These are phyloP conservation scores for Sebastes goodei DNA, from an alignment of 2,797 vertebrate genomes.

Conservation along the genomic window DNA sequence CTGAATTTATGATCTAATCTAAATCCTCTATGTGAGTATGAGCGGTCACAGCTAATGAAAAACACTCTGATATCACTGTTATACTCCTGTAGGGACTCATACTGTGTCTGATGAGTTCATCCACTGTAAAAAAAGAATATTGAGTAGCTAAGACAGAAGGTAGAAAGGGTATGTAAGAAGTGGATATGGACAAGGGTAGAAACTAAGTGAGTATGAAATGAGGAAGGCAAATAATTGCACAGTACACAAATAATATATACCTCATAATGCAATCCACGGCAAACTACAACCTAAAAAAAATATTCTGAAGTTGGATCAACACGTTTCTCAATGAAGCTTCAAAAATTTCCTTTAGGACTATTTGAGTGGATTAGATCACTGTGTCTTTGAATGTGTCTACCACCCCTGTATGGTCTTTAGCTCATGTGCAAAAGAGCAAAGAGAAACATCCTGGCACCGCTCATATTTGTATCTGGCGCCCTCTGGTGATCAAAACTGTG, in stretches of 20 bases:
- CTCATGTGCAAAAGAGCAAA: neutral
- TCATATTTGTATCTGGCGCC: slow-evolving; percentile 43
- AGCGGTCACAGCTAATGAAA: neutral
- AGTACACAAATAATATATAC: neutral
- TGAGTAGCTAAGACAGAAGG: neutral
- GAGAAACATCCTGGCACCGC: neutral
- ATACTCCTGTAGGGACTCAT: neutral
- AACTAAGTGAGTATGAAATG: neutral
- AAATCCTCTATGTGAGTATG: neutral
- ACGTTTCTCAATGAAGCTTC: neutral
- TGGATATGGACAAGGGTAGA: neutral
- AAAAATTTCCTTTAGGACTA: neutral
- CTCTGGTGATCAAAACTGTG: slow-evolving; percentile 45
- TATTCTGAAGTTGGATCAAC: neutral
- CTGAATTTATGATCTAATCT: neutral
- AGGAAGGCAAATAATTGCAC: neutral
- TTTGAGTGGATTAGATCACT: neutral
- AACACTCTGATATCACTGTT: neutral
- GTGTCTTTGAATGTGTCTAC: neutral
- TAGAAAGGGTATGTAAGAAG: neutral
- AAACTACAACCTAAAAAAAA: neutral
- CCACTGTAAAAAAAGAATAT: neutral
- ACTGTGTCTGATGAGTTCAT: neutral
- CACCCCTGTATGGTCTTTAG: no score
- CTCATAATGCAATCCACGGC: neutral